Evolutionary conservation across 2,113 vertebrate species (phyloP), one percentile per base, ranked within the genome.

Genomic region (Dasypus novemcinctus): DNA sequence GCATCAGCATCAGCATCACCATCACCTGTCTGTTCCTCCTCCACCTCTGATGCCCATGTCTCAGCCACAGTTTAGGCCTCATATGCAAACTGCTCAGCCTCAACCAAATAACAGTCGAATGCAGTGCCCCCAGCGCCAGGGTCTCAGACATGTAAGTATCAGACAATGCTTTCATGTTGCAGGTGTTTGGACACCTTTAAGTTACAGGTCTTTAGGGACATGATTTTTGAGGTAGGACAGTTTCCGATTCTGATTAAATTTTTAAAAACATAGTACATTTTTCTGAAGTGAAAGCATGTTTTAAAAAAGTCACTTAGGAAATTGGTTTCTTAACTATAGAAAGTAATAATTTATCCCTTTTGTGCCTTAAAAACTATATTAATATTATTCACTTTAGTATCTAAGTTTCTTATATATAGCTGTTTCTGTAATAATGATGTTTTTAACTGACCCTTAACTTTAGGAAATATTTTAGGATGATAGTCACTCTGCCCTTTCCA

Each of bases 41-140:
- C 97, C 97, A 20, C 97, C 99, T 88, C 98, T 99, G 97, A 98
- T 99, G 98, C 99, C 99, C 81, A 98, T 99, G 93, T 98, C 98
- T 54, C 99, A 99, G 94, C 99, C 98, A 21, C 99, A 98, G 96
- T 99, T 99, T 98, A 98, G 99, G 97, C 99, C 99, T 71, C 99
- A 99, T 27, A 97, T 99, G 89, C 98, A 98, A 97, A 84, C 97
- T 31, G 68, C 98, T 0, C 98, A 98, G 91, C 98, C 98, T 1
- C 98, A 98, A 61, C 97, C 98, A 31, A 98, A 98, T 96, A 98
- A 87, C 81, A 98, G 97, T 59, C 98, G 99, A 92, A 99, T 98
- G 98, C 99, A 98, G 97, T 98, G 98, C 95, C 99, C 99, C 69
- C 99, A 98, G 21, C 98, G 98, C 66, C 99, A 99, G 98, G 98